Percentiles rank a stretch among this genome's conserved stretches.
These are phyloP conservation scores for Magallana angulata DNA, from an alignment of 1,140 invertebrate species.

Conservation along the genomic window DNA sequence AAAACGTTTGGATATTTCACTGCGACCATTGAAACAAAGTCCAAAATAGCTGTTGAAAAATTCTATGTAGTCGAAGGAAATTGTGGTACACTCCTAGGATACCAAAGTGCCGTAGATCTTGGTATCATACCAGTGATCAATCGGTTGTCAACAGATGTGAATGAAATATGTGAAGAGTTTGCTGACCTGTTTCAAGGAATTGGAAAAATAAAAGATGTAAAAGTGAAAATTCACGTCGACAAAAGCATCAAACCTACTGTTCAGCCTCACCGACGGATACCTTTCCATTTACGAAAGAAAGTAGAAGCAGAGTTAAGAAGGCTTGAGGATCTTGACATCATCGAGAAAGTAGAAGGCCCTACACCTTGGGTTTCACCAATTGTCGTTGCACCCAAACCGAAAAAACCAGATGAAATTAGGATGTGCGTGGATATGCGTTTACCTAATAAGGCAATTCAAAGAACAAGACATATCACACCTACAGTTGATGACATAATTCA, in stretches of 20 bases:
- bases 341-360: constrained; percentile 66
- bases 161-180: constrained; percentile 16
- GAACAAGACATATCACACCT: constrained; percentile 54
- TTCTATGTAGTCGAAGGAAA: constrained; percentile 38
- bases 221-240: constrained; percentile 62
- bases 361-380: constrained; percentile 67
- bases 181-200: constrained; percentile 54
- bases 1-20: constrained; percentile 25
- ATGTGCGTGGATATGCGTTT: constrained; percentile 63
- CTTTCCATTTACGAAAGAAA: constrained; percentile 53
- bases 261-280: constrained; percentile 49
- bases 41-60: background rate
- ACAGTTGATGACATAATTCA: constrained; percentile 51
- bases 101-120: constrained; percentile 41
- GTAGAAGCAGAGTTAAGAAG: constrained; percentile 52
- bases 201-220: constrained; percentile 55
- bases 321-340: constrained; percentile 54
- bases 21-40: constrained; percentile 2
- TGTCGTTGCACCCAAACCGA: constrained; percentile 64
- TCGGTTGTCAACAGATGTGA: background rate
- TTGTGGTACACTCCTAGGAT: constrained; percentile 21
- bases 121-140: background rate
- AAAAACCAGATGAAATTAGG: constrained; percentile 45
- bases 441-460: constrained; percentile 56
- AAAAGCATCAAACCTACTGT: constrained; percentile 34